Evolutionary conservation across 2,113 vertebrate genomes (phyloP), one percentile per base, ranked within the genome.

Genomic region (Vimba vimba): DNA sequence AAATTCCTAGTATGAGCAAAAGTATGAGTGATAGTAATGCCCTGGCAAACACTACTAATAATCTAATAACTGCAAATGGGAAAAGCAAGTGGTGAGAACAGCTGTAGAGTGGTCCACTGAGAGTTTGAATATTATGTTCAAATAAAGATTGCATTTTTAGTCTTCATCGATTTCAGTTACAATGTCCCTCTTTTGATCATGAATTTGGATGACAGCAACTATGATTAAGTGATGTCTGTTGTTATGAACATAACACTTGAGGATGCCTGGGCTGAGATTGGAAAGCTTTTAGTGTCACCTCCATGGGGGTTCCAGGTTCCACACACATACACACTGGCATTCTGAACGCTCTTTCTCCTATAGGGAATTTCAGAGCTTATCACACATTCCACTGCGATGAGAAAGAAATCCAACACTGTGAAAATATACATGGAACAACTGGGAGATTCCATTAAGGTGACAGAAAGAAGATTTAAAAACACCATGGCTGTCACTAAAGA

Each of bases 381-480:
- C 69, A 68, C 45, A 81, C 84, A 77, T 87, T 77, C 81, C 69
- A 75, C 50, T 59, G 68, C 47, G 60, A 86, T 85, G 84, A 86
- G 87, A 73, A 80, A 79, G 80, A 83, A 88, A 86, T 23, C 79
- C 84, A 86, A 86, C 60, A 66, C 73, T 79, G 27, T 79, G 9
- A 39, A 88, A 55, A 86, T 55, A 85, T 66, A 83, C 85, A 68
- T 64, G 62, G 27, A 86, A 75, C 45, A 66, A 83, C 74, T 88
- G 55, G 45, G 43, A 79, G 43, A 77, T 69, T 62, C 68, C 77
- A 79, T 79, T 82, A 43, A 68, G 82, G 66, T 79, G 79, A 83
- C 79, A 73, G 39, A 57, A 11, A n/a, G n/a, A 25, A 50, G 71
- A 59, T 83, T 62, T 74, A 2, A 62, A 86, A 76, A 12, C 30